phyloP scores from a whole-genome alignment of 2,888 invertebrate genomes.

The Neoaliturus tenellus region DNA sequence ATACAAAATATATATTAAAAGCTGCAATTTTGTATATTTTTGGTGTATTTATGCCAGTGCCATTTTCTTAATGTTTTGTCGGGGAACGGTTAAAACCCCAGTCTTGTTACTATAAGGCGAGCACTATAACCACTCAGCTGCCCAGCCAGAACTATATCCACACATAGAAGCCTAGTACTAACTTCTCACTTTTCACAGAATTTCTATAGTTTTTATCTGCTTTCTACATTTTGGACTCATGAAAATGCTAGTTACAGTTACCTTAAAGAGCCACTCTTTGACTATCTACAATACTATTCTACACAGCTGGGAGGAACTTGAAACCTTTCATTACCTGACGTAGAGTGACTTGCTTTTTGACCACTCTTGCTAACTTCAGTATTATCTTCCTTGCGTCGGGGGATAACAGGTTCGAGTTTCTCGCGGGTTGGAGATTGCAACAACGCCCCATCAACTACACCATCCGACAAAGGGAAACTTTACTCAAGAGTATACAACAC shows the following conservation, averaged over 20 bases:
- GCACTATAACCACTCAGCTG: too few species aligned
- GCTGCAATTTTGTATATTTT: too few species aligned
- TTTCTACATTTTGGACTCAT: background rate
- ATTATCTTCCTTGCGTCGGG: conserved; percentile 75
- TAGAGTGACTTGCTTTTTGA: conserved; percentile 76
- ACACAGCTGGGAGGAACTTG: background rate
- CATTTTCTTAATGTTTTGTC: too few species aligned
- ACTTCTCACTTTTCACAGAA: background rate
- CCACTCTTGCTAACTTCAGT: conserved; percentile 72
- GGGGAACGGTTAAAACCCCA: too few species aligned
- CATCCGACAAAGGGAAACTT: conserved; percentile 42
- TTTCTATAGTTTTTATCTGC: background rate
- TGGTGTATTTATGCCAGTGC: too few species aligned
- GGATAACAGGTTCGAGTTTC: conserved; percentile 82
- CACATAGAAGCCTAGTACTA: too few species aligned
- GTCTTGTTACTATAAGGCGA: too few species aligned
- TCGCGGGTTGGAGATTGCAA: conserved; percentile 83
- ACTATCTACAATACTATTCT: conserved; percentile 33
- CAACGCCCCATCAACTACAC: conserved; percentile 78
- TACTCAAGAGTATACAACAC: background rate
- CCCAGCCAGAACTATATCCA: too few species aligned
- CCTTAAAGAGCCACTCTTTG: background rate
- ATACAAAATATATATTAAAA: too few species aligned
- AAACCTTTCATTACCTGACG: conserved; percentile 61
- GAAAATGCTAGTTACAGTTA: background rate